Base-by-base conservation (phyloP, 2,888 invertebrate species). In the Isoperla grammatica region DNA sequence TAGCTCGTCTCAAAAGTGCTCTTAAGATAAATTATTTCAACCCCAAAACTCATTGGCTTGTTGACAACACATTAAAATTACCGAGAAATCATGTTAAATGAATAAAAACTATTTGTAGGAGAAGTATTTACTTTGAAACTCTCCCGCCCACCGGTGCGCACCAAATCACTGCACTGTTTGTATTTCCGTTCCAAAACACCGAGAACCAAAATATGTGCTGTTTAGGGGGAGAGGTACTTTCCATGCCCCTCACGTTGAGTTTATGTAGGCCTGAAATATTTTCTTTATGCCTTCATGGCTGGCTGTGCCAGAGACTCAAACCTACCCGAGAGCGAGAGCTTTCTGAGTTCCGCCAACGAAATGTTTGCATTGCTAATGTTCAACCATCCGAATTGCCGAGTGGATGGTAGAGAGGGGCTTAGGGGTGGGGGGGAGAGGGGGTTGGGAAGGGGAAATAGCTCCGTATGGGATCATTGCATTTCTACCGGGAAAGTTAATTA, bases 311-410 rank as follows among this genome's bases (percentile, higher is more conserved):
- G 17, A 3, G 45, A 8, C 2, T 9, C 13, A 9, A 13, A 42
- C 15, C n/a, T 12, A 15, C 42, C n/a, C n/a, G 5, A 15, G 42
- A n/a, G 17, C 15, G 40, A 40, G 40, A 40, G 40, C 19, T 45
- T 17, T 17, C 42, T 19, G 15, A 45, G 19, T 45, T n/a, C 15
- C 45, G 20, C 46, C n/a, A 39, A 37, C 17, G 37, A 39, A 53
- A 53, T 53, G 53, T 53, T 53, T 53, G 53, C 53, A 53, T 53
- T 13, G 53, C 53, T 53, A 53, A 53, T 53, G 53, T 53, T 15
- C 53, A 53, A 39, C 53, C 37, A 53, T 37, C 53, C 37, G 53
- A 37, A 20, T 12, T 39, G 37, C 37, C 29, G 29, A 29, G 29
- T 29, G 29, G 29, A 29, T 29, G 29, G 29, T 8, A 8, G 29